Evolutionary conservation across 2,888 invertebrate species (phyloP), one percentile per base, ranked within the genome.

Genomic region (Limnephilus lunatus): DNA sequence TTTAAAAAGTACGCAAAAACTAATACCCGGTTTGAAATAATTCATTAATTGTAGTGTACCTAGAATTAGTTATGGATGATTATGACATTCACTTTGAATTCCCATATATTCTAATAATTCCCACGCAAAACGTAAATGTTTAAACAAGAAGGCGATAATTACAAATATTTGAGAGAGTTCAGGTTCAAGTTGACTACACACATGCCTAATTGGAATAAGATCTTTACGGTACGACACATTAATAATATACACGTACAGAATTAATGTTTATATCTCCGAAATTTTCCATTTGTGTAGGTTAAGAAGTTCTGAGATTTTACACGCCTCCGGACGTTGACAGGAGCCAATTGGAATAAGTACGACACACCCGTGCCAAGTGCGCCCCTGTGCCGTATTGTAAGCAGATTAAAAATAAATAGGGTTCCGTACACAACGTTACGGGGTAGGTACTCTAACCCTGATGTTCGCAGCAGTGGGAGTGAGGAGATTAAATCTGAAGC

Each of bases 391-490:
- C 25, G 25, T 68, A 86, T 81, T 81, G 88, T 83, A 19, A 68
- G 53, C 25, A 90, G 92, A 93, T 93, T 93, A 92, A 93, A 93
- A 93, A 93, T 93, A 93, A 93, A 93, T 93, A 89, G 91, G 85
- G 81, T 92, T 92, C 30, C 81, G 31, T 68, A 19, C 53, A 68
- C 53, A 68, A 5, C 53, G 5, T 68, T 7, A 68, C 53, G 53
- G 53, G 53, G 53, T 68, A 25, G 53, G 81, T 80, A 30, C 48
- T 83, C 82, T 82, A 25, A 25, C 14, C 44, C 31, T 89, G 83
- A 82, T 81, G 39, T 25, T 81, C 48, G 31, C 85, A 81, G 92
- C 32, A 90, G 81, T 85, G 81, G 44, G 81, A 30, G 89, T 85
- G 25, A 35, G 35, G 30, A 68, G 81, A 89, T 89, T 44, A 82